Evolutionary conservation across 2,113 vertebrate species (phyloP).

Genomic region (Sterna hirundo): DNA sequence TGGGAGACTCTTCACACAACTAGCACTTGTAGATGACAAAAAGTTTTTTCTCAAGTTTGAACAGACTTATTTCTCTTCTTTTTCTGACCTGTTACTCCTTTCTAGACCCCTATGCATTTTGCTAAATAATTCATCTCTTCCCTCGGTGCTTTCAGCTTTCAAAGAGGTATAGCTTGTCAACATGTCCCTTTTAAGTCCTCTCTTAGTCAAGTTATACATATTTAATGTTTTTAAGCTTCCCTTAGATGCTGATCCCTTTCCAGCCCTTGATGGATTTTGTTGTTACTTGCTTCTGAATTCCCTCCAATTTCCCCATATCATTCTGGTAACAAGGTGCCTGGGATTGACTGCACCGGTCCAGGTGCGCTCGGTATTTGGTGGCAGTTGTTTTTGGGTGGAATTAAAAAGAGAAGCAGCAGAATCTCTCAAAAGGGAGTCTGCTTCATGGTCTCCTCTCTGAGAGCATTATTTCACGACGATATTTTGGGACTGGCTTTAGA

Average conservation of each 20-base stretch:
- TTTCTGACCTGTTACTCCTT: neutral
- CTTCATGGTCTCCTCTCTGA: slow-evolving; percentile 9
- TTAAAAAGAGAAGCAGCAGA: slow-evolving; percentile 21
- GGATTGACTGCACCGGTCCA: slow-evolving; percentile 26
- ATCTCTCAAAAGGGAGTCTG: slow-evolving; percentile 48
- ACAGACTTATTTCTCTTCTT: neutral
- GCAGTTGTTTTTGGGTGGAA: slow-evolving; percentile 18
- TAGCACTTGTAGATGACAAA: neutral
- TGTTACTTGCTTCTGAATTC: slow-evolving; percentile 41
- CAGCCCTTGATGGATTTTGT: slow-evolving; percentile 44
- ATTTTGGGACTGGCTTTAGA: slow-evolving; percentile 61
- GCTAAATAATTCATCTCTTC: slow-evolving; percentile 45
- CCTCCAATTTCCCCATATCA: slow-evolving; percentile 12
- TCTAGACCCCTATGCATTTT: neutral
- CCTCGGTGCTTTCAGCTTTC: neutral
- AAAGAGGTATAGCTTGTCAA: slow-evolving; percentile 63
- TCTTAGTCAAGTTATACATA: slow-evolving; percentile 55
- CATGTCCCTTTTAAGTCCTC: slow-evolving; percentile 54
- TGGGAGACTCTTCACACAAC: neutral
- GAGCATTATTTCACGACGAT: slow-evolving; percentile 45
- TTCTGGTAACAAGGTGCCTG: neutral
- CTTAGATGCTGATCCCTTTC: slow-evolving; percentile 46
- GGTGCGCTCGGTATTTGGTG: neutral
- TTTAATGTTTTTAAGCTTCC: slow-evolving; percentile 60
- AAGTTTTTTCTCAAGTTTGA: slow-evolving; percentile 24